Conservation (phyloP, 2,888 invertebrate species). For the Ecdyonurus torrentis region DNA sequence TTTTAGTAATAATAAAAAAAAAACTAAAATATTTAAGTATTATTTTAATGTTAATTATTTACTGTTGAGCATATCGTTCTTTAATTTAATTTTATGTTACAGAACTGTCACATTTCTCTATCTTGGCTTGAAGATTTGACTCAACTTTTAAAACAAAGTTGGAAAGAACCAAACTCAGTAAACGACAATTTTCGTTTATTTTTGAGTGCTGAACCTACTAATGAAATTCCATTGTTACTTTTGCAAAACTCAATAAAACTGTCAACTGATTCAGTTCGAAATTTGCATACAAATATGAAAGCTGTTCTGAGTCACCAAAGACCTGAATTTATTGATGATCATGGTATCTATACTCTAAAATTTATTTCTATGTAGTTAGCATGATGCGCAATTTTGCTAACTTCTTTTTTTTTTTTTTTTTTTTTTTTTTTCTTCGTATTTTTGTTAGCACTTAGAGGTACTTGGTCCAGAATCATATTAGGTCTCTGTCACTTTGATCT, state of each 20-base stretch:
- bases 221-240: not conserved
- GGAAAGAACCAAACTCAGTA: not conserved
- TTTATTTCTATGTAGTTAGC: not conserved
- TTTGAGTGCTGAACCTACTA: not conserved
- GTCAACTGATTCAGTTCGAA: not conserved
- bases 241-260: not conserved
- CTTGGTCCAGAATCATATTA: not conserved
- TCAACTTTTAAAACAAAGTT: not conserved
- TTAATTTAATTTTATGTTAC: too few species aligned
- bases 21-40: too few species aligned
- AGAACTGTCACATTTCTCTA: not conserved
- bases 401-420: too few species aligned
- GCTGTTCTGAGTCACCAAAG: not conserved
- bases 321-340: not conserved
- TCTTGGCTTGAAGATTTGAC: not conserved
- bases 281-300: not conserved
- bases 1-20: too few species aligned
- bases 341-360: not conserved
- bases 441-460: not conserved
- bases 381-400: not conserved
- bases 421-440: too few species aligned
- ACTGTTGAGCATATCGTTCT: too few species aligned
- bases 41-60: too few species aligned
- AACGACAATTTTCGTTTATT: not conserved
- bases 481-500: not conserved